phyloP scores from a whole-genome alignment of 2,113 vertebrate genomes.

The Emydura subglobosa region DNA sequence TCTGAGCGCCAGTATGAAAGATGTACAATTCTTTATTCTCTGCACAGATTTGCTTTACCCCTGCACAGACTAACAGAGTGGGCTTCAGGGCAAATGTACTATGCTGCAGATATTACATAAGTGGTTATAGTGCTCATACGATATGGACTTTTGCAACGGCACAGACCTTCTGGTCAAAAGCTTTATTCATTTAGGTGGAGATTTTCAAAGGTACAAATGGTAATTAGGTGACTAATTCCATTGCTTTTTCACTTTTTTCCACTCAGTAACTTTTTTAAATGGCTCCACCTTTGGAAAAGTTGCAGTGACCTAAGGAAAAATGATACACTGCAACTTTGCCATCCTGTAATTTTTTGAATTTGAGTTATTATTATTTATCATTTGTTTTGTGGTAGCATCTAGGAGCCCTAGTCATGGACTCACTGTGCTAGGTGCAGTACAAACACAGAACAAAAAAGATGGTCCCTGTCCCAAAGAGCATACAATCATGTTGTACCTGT shows the following conservation, averaged over 20 bases:
- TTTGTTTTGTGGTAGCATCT: not conserved
- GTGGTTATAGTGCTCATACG: not conserved
- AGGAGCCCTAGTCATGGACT: accelerated
- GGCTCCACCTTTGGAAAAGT: not conserved
- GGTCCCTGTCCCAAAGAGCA: not conserved
- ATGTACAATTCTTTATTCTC: not conserved
- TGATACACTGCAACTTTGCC: not conserved
- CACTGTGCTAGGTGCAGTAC: not conserved
- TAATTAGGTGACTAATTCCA: not conserved
- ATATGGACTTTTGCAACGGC: not conserved
- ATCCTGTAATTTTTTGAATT: not conserved
- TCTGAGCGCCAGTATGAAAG: not conserved
- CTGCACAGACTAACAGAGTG: not conserved
- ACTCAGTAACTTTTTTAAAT: not conserved
- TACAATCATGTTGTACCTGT: not conserved
- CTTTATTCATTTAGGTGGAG: not conserved
- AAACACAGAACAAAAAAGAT: not conserved
- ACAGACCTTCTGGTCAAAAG: not conserved
- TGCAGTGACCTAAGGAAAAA: not conserved
- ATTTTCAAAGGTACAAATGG: not conserved
- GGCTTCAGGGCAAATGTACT: not conserved
- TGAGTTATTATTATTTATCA: not conserved
- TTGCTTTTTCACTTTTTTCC: not conserved
- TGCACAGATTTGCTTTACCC: not conserved
- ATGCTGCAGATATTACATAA: not conserved